These are phyloP conservation scores for Diarsia brunnea DNA, from an alignment of 2,888 invertebrate species.

Conservation along the genomic window DNA sequence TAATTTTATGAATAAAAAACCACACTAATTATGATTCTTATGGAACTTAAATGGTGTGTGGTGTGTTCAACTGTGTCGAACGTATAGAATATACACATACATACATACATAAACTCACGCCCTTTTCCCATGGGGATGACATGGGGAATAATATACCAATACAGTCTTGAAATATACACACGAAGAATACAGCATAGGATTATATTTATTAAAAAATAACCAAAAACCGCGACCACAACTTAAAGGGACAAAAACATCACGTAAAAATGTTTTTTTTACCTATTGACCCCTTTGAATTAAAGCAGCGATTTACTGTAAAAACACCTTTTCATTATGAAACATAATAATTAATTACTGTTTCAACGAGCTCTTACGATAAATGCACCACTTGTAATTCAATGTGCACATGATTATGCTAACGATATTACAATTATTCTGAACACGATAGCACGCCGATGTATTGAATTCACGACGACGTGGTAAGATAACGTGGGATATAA, in stretches of 20 bases:
- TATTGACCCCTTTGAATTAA: not conserved
- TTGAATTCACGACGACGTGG: slow-evolving; percentile 42
- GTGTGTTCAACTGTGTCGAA: too few relatives aligned
- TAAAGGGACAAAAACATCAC: too few relatives aligned
- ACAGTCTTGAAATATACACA: too few relatives aligned
- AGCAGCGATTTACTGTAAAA: not conserved
- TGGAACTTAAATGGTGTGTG: too few relatives aligned
- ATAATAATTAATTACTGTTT: slow-evolving; percentile 3
- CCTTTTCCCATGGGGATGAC: too few relatives aligned
- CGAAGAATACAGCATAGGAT: too few relatives aligned
- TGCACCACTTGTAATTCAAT: slow-evolving; percentile 20
- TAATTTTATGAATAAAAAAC: too few relatives aligned
- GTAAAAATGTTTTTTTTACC: too few relatives aligned
- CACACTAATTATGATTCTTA: too few relatives aligned
- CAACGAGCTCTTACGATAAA: slow-evolving; percentile 20
- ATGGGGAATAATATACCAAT: too few relatives aligned
- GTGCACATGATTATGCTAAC: slow-evolving; percentile 40
- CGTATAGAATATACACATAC: too few relatives aligned
- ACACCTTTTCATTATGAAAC: not conserved
- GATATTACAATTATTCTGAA: slow-evolving; percentile 55
- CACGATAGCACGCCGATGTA: slow-evolving; percentile 38
- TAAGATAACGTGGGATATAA: slow-evolving; percentile 35
- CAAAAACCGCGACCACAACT: not conserved
- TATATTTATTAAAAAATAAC: not conserved
- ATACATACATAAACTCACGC: too few relatives aligned